Base-by-base conservation (phyloP, 2,797 vertebrate genomes). In the Naso thynnoides region DNA sequence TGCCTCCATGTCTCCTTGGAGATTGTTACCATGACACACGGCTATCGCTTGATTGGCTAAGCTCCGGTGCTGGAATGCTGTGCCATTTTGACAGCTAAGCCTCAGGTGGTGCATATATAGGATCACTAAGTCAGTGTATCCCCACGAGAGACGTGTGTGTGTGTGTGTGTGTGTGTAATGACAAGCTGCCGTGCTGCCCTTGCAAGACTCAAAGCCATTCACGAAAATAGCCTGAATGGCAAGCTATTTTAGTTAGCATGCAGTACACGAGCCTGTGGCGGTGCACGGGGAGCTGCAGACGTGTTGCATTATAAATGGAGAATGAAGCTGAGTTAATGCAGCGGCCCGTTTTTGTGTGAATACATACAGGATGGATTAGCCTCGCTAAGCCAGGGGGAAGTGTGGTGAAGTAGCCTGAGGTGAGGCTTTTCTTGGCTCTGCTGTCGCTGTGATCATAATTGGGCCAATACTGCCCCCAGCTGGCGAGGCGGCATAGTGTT, bases 1-100 rank as follows among this genome's bases (percentile, higher is more conserved):
- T 85, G 78, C 76, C 73, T 72, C 78, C 29, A 16, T 36, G 77
- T 91, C 87, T 90, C 86, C 88, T 83, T 89, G 86, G 90, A 85
- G 76, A 91, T 73, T 54, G 92, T 91, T 87, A 58, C 87, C 77
- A 84, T 91, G 90, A 84, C 70, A 70, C 78, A 24, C 47, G 44
- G 75, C 84, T 29, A 26, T 83, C 80, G 41, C 47, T 66, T 18
- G 36, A 82, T 59, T 83, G 81, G 79, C 73, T 76, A 1, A 61
- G 71, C 64, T 23, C 14, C 1, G 74, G 45, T 55, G 72, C 62
- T 69, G 79, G 78, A 90, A 81, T 76, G 77, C 78, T 64, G 67
- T 36, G 33, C 33, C n/a, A 19, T 87, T 50, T 67, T 83, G 83
- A 87, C 86, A 74, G 83, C 68, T 75, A 69, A 78, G 81, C 89